Percentiles rank a stretch among this genome's conserved stretches.
Conservation (phyloP, 2,797 vertebrate species). For the Kryptopterus vitreolus region DNA sequence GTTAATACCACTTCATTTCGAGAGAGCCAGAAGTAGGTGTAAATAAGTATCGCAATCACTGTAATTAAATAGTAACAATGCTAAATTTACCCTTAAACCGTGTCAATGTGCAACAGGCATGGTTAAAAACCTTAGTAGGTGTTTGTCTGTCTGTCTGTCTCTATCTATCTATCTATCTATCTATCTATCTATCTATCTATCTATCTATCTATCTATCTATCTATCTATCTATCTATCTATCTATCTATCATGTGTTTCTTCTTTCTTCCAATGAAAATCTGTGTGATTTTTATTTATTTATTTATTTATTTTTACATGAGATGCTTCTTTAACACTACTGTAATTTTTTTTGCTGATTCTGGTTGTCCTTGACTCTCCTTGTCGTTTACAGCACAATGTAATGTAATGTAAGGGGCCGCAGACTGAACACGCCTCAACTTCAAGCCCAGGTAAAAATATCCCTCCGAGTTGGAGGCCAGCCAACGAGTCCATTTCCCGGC, state of each 20-base stretch:
- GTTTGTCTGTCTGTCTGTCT: too few species aligned
- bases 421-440: constrained; percentile 10
- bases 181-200: too few species aligned
- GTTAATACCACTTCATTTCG: constrained; percentile 21
- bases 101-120: not conserved
- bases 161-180: too few species aligned
- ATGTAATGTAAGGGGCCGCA: constrained; percentile 46
- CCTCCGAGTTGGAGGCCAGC: constrained; percentile 26
- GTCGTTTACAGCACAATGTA: constrained; percentile 3
- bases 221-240: too few species aligned
- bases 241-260: not conserved
- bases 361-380: not conserved
- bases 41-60: constrained; percentile 8
- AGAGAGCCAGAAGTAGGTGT: constrained; percentile 17
- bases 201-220: too few species aligned
- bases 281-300: too few species aligned
- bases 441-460: constrained; percentile 44
- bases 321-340: not conserved
- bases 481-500: constrained; percentile 47
- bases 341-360: not conserved
- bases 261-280: not conserved
- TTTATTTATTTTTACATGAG: not conserved
- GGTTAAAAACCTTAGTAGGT: not conserved
- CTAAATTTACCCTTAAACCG: constrained; percentile 14
- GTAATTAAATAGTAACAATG: constrained; percentile 9